Evolutionary conservation across 2,888 invertebrate species (phyloP).

Genomic region (Ellobium chinense): DNA sequence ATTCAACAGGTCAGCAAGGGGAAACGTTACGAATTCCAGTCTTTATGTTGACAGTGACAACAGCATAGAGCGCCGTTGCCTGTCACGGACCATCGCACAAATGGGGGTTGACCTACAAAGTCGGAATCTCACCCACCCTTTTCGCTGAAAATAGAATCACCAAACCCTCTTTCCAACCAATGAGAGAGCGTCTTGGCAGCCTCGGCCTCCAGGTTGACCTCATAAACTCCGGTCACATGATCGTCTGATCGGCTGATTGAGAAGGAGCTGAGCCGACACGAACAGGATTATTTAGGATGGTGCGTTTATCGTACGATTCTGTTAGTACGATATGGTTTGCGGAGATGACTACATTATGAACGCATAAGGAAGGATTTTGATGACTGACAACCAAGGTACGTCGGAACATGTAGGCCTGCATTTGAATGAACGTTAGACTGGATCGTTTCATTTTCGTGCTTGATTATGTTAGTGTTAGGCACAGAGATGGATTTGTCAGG

Average conservation of each 20-base stretch:
- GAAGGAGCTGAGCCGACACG: constrained; percentile 37
- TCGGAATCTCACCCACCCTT: background rate
- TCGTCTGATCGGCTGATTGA: constrained; percentile 54
- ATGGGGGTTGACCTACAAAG: background rate
- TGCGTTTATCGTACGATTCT: too few species aligned
- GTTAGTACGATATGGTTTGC: too few species aligned
- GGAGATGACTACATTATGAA: too few species aligned
- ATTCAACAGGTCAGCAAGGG: too few species aligned
- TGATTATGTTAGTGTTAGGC: background rate
- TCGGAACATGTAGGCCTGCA: background rate
- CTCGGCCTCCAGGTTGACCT: constrained; percentile 37
- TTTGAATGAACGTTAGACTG: background rate
- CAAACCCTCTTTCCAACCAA: constrained; percentile 50
- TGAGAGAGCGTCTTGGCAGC: constrained; percentile 23
- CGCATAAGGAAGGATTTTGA: background rate
- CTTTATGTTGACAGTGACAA: too few species aligned
- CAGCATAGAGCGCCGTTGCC: too few species aligned
- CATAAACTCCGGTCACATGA: constrained; percentile 51
- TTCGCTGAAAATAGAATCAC: constrained; percentile 10
- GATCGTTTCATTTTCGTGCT: background rate
- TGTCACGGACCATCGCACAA: too few species aligned
- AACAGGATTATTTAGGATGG: too few species aligned
- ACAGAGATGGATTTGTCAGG: background rate
- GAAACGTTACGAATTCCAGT: too few species aligned
- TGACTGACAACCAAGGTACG: background rate